Base-by-base conservation (phyloP, 2,797 vertebrate species). In the Choloepus didactylus region DNA sequence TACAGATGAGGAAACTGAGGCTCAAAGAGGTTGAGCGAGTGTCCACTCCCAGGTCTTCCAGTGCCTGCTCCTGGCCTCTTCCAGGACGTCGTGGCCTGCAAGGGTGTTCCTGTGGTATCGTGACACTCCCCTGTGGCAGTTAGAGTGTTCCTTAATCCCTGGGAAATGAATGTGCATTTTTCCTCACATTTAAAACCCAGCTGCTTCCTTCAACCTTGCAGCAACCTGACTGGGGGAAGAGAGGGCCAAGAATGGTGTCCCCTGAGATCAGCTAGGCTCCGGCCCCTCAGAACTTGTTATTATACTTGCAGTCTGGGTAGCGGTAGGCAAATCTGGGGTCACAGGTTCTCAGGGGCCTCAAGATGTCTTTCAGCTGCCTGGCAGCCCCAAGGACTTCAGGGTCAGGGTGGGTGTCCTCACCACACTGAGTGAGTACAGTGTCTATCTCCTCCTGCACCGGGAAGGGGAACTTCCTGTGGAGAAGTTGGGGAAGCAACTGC, bases 261-360 rank as follows among this genome's bases (percentile, higher is more conserved):
- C 56, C 27, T 6, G 2, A 19, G 64, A 19, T 75, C 23, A 0
- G 0, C 29, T 25, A 9, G 38, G 6, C 7, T 91, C 31, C 18
- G 31, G 49, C 51, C 23, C 1, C 0, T 80, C 95, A 98, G 12
- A 97, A 98, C 56, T 97, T 98, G 86, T 98, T 97, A 3, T 97
- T 98, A 89, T 99, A 99, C 95, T 98, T 99, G 98, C 99, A 99
- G 96, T 99, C 99, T 2, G 99, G 99, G 96, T 99, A 99, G 96
- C 99, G 98, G 97, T 99, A 99, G 87, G 98, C 98, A 84, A 98
- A 99, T 86, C 97, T 98, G 14, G 97, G 96, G 80, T 98, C 98
- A 1, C 99, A 99, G 79, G 98, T 98, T 76, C 98, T 97, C 87
- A 98, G 96, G 0, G 98, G 97, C 54, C 97, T 98, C 95, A 99